These are phyloP conservation scores for Micropoecilia bifurca DNA, from an alignment of 2,797 vertebrate species.

Conservation along the genomic window DNA sequence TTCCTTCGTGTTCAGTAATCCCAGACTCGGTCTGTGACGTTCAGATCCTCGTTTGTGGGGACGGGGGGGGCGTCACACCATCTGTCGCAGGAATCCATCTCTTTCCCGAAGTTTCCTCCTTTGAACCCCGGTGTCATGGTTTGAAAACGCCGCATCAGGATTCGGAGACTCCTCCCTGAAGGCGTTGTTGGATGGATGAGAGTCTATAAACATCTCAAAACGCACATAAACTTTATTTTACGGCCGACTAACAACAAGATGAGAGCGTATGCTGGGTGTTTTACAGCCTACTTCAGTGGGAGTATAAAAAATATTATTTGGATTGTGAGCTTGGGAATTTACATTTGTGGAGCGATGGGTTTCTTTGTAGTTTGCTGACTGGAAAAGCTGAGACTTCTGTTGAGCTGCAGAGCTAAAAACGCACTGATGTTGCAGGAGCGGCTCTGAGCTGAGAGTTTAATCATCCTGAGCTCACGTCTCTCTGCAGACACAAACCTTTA, in stretches of 20 bases:
- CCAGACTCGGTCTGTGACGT: slow-evolving; percentile 9
- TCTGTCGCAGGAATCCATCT: slow-evolving; percentile 25
- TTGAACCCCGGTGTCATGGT: slow-evolving; percentile 3
- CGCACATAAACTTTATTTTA: slow-evolving; percentile 16
- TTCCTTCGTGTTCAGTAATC: slow-evolving; percentile 13
- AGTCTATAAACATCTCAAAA: slow-evolving; percentile 23
- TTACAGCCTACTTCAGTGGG: slow-evolving; percentile 13
- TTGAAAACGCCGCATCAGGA: not conserved
- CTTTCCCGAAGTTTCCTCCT: slow-evolving; percentile 1
- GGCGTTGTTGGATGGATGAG: slow-evolving; percentile 4
- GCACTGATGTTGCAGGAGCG: not conserved
- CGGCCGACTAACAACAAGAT: slow-evolving; percentile 5
- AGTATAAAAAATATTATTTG: slow-evolving; percentile 15
- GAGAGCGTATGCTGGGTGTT: not conserved
- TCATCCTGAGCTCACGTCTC: not conserved
- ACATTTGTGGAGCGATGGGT: slow-evolving; percentile 11
- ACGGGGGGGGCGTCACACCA: not conserved
- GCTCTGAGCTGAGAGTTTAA: not conserved
- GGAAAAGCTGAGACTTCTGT: slow-evolving; percentile 11
- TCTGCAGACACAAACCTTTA: slow-evolving; percentile 1
- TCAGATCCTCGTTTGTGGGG: not conserved
- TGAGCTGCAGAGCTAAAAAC: slow-evolving; percentile 8
- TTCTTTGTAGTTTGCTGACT: slow-evolving; percentile 19
- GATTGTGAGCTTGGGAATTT: slow-evolving; percentile 21
- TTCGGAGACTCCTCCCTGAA: slow-evolving; percentile 8